A percentile compares a stretch with the other conserved stretches of the same genome.
These are phyloP conservation scores for Pissodes strobi DNA, from an alignment of 1,140 invertebrate species.

Conservation along the genomic window DNA sequence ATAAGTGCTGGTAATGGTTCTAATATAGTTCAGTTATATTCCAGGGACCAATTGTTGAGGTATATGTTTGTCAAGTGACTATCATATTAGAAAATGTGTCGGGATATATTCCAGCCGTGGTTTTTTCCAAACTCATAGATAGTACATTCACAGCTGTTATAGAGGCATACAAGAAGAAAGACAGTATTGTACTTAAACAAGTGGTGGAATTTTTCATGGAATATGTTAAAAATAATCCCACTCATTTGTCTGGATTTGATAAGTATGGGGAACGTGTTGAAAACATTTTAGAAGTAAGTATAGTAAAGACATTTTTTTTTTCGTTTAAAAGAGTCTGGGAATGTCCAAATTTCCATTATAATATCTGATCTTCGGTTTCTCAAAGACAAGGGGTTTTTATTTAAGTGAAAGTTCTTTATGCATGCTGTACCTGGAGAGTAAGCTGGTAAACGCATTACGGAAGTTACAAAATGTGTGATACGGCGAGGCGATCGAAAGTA, in stretches of 20 bases:
- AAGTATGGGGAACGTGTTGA: conserved; percentile 36
- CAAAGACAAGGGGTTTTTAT: no score
- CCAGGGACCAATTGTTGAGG: conserved; percentile 54
- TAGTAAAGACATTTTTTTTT: no score
- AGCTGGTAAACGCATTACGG: no score
- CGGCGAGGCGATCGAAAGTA: no score
- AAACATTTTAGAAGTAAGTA: conserved; percentile 38
- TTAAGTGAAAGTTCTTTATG: no score
- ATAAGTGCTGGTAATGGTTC: conserved; percentile 17
- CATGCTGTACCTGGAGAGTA: no score
- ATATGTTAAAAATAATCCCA: conserved; percentile 46
- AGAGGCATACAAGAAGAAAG: conserved; percentile 57
- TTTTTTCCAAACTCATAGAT: conserved; percentile 59
- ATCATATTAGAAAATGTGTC: conserved; percentile 62
- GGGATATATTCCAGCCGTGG: conserved; percentile 58
- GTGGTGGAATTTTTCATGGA: conserved; percentile 64
- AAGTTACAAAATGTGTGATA: no score
- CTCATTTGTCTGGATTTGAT: conserved; percentile 24
- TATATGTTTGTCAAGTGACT: conserved; percentile 62
- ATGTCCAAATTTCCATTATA: no score
- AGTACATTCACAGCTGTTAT: conserved; percentile 59
- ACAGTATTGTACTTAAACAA: conserved; percentile 59
- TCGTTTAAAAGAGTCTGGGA: no score
- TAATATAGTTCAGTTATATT: no score
- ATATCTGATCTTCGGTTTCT: no score